A percentile compares a stretch with the other conserved stretches of the same genome.
Evolutionary conservation across 2,113 vertebrate genomes (phyloP).

Genomic region (Agelaius phoeniceus): DNA sequence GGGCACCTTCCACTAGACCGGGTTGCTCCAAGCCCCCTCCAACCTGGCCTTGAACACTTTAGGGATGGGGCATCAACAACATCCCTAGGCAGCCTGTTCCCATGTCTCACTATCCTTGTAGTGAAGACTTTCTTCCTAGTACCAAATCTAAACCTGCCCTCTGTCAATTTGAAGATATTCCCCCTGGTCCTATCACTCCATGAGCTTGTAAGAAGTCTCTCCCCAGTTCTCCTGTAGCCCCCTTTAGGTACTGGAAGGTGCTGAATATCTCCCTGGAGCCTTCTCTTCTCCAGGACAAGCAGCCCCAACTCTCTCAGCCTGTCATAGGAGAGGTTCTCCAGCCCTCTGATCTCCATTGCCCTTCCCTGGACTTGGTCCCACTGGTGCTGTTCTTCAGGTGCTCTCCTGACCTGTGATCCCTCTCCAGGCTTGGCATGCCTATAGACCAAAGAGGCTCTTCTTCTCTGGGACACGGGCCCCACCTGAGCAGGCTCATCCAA

Average conservation of each 20-base stretch:
- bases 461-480: not conserved
- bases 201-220: not conserved
- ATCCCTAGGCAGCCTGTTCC: not conserved
- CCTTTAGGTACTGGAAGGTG: not conserved
- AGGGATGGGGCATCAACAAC: not conserved
- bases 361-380: not conserved
- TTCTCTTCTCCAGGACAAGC: not conserved
- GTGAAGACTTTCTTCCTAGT: not conserved
- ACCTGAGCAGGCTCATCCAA: not conserved
- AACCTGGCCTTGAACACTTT: not conserved
- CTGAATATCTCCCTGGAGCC: not conserved
- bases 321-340: not conserved
- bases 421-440: not conserved
- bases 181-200: not conserved
- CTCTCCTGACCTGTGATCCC: not conserved
- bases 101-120: not conserved
- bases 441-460: not conserved
- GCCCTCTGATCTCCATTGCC: not conserved
- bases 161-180: not conserved
- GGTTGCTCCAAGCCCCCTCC: not conserved
- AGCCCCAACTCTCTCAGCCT: not conserved
- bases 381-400: not conserved
- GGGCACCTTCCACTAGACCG: not conserved
- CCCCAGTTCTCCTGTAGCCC: not conserved
- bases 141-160: not conserved